A percentile compares a stretch with the other conserved stretches of the same genome.
Evolutionary conservation across 2,113 vertebrate genomes (phyloP).

Genomic region (Tapirus terrestris): DNA sequence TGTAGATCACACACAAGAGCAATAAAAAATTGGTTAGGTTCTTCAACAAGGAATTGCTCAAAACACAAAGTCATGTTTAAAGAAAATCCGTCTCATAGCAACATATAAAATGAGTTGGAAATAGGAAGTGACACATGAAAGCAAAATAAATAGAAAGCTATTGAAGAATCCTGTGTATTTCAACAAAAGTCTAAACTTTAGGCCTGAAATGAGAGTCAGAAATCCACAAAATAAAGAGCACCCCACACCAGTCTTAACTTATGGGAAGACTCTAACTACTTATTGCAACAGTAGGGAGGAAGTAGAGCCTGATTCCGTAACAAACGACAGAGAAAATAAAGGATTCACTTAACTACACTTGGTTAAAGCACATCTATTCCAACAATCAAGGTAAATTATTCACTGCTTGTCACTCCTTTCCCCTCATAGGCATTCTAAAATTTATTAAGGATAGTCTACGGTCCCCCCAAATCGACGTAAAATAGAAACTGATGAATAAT

Average conservation of each 20-base stretch:
- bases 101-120: constrained; percentile 23
- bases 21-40: not conserved
- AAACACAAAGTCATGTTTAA: not conserved
- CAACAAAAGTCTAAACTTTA: not conserved
- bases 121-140: constrained; percentile 46
- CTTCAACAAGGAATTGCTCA: constrained; percentile 33
- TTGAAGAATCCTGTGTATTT: not conserved
- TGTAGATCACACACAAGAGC: not conserved
- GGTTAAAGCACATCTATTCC: not conserved
- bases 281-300: not conserved
- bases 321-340: not conserved
- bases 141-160: constrained; percentile 10
- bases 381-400: not conserved
- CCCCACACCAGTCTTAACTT: not conserved
- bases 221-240: not conserved
- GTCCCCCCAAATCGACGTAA: not conserved
- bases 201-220: not conserved
- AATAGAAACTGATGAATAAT: constrained; percentile 40
- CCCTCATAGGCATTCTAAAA: not conserved
- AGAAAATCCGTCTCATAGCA: constrained; percentile 44
- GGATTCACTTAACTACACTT: not conserved
- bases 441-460: not conserved
- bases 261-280: not conserved
- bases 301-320: not conserved
- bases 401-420: not conserved